Conservation (phyloP, 2,888 invertebrate species). For the Labia minor region DNA sequence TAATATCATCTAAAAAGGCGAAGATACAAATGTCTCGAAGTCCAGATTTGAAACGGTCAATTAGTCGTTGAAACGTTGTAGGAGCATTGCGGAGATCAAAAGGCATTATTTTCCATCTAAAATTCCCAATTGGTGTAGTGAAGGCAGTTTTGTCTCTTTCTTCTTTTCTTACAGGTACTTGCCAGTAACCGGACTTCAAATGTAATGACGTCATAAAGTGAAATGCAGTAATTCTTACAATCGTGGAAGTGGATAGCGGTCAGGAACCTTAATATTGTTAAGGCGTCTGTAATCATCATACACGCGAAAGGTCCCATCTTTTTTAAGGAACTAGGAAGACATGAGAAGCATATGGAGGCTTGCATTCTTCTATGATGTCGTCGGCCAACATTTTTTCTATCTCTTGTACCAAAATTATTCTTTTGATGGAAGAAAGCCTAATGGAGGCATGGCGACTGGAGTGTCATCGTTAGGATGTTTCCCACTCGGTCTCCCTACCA, state of each 20-base stretch:
- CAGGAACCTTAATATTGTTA: constrained; percentile 18
- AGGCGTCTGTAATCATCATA: constrained; percentile 33
- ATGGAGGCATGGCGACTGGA: constrained; percentile 32
- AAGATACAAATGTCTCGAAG: constrained; percentile 26
- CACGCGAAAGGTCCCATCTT: constrained; percentile 29
- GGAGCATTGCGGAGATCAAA: constrained; percentile 22
- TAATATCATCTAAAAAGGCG: constrained; percentile 29
- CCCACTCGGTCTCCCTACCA: too few relatives aligned
- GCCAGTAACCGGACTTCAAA: background rate
- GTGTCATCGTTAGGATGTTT: constrained; percentile 26
- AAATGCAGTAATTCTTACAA: too few relatives aligned
- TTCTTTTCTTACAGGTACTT: background rate
- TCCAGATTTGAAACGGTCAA: too few relatives aligned
- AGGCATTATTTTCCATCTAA: too few relatives aligned
- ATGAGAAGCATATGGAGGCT: constrained; percentile 34
- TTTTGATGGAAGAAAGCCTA: constrained; percentile 29
- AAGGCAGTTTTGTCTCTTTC: background rate
- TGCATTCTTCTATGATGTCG: too few relatives aligned
- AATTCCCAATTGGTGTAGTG: too few relatives aligned
- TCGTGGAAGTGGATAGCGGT: background rate
- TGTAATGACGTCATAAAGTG: background rate
- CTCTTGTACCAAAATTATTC: constrained; percentile 28
- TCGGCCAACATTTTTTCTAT: constrained; percentile 31
- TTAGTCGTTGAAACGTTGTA: constrained; percentile 29
- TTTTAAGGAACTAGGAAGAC: constrained; percentile 33